phyloP scores from a whole-genome alignment of 1,140 invertebrate species.

The Sitophilus oryzae region DNA sequence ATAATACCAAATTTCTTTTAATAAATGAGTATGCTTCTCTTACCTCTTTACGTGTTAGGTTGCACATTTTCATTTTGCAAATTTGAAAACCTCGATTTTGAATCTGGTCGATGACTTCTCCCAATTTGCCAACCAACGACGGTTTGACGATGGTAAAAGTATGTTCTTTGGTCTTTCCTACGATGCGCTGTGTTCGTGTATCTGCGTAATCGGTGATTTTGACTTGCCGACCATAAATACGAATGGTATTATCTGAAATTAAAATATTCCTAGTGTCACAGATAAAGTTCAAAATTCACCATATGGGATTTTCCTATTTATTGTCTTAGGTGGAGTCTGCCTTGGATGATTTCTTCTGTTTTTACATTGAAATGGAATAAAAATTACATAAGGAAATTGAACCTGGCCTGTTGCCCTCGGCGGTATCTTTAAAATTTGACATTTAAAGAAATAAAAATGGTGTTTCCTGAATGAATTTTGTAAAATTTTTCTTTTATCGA shows the following conservation, averaged over 20 bases:
- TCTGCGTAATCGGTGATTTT: conserved; percentile 64
- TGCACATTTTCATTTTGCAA: conserved; percentile 61
- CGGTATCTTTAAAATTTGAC: too few species aligned
- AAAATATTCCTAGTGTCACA: background rate
- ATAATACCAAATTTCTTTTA: too few species aligned
- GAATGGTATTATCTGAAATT: conserved; percentile 53
- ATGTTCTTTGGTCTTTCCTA: conserved; percentile 49
- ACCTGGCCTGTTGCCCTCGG: too few species aligned
- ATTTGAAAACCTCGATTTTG: conserved; percentile 41
- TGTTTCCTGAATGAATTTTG: too few species aligned
- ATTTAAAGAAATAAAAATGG: too few species aligned
- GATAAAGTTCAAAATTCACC: conserved; percentile 1
- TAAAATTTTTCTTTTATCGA: too few species aligned
- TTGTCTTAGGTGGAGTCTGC: too few species aligned
- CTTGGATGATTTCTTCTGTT: too few species aligned
- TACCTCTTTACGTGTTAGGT: conserved; percentile 48
- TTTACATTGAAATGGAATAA: too few species aligned
- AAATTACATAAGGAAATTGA: too few species aligned
- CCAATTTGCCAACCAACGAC: conserved; percentile 54
- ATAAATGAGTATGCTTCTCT: too few species aligned
- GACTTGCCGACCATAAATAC: conserved; percentile 61
- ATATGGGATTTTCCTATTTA: too few species aligned
- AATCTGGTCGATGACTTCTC: conserved; percentile 58
- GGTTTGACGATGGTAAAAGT: conserved; percentile 64
- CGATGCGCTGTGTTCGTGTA: conserved; percentile 47